Percentiles rank a stretch among this genome's conserved stretches.
These are phyloP conservation scores for Hemiprocne comata DNA, from an alignment of 2,113 vertebrate species.

Conservation along the genomic window DNA sequence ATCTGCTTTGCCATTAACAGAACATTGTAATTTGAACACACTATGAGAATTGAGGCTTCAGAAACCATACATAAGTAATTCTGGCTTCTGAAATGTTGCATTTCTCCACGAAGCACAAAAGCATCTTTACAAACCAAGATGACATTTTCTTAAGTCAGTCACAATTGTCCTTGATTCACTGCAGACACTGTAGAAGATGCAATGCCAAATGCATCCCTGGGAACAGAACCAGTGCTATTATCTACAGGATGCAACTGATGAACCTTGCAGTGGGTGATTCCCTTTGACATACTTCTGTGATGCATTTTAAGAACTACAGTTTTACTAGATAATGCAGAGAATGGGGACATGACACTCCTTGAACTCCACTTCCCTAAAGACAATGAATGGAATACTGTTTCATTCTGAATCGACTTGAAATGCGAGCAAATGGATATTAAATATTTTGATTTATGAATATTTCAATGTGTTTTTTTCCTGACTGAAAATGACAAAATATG, in stretches of 20 bases:
- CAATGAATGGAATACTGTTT: not conserved
- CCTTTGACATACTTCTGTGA: not conserved
- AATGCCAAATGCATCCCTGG: not conserved
- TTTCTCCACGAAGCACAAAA: not conserved
- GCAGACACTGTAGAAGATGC: not conserved
- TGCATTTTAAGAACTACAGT: not conserved
- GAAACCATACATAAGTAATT: not conserved
- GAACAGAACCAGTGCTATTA: not conserved
- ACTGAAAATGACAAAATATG: not conserved
- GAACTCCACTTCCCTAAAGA: not conserved
- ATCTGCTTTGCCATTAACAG: not conserved
- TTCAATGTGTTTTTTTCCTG: not conserved
- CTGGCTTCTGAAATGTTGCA: not conserved
- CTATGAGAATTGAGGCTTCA: not conserved
- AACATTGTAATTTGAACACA: not conserved
- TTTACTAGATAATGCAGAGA: not conserved
- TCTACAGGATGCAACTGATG: not conserved
- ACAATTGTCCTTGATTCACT: not conserved
- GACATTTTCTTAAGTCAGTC: not conserved
- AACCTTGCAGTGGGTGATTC: not conserved
- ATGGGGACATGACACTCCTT: not conserved
- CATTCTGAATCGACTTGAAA: not conserved
- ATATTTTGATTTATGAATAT: not conserved
- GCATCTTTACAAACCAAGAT: not conserved
- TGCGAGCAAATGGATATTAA: not conserved